Evolutionary conservation across 2,797 vertebrate species (phyloP), one percentile per base, ranked within the genome.

Genomic region (Chaunax sp.): DNA sequence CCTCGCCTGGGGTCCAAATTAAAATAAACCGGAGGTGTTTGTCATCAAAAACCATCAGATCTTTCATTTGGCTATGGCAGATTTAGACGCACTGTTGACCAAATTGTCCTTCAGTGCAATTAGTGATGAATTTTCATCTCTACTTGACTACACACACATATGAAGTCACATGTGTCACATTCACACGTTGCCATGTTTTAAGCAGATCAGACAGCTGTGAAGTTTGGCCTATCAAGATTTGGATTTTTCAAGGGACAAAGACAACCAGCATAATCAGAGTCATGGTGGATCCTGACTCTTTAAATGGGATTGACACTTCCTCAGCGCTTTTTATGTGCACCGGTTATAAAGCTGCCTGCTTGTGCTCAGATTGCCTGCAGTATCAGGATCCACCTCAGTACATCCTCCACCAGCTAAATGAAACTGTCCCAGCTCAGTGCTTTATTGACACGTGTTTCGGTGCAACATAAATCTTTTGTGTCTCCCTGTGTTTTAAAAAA

Each of bases 1-100:
- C 16, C 26, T 35, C n/a, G 7, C 23, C 37, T 35, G 28, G 37
- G 49, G 54, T 50, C 57, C 49, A 41, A 51, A 75, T 72, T 26
- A 55, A 67, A 65, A 38, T 11, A 57, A 52, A 37, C 13, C 19
- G 56, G 41, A 58, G 20, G 28, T 35, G 15, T 59, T 54, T 43
- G 8, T 45, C 15, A 2, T 62, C 15, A n/a, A 52, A 53, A 51
- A 47, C 54, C 8, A 30, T 11, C 56, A 16, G 37, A 55, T 1
- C 14, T 43, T 26, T 45, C 19, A 23, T 25, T 28, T 55, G 13
- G 30, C 43, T 16, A 10, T 7, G 18, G 47, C 35, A 63, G 18
- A 28, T 26, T 46, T 28, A 0, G 15, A 41, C 33, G 18, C 44
- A 49, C 35, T 44, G 38, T 19, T 67, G 38, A 63, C 26, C 46